A percentile compares a stretch with the other conserved stretches of the same genome.
phyloP scores from a whole-genome alignment of 2,113 vertebrate genomes.

The Scalopus aquaticus region DNA sequence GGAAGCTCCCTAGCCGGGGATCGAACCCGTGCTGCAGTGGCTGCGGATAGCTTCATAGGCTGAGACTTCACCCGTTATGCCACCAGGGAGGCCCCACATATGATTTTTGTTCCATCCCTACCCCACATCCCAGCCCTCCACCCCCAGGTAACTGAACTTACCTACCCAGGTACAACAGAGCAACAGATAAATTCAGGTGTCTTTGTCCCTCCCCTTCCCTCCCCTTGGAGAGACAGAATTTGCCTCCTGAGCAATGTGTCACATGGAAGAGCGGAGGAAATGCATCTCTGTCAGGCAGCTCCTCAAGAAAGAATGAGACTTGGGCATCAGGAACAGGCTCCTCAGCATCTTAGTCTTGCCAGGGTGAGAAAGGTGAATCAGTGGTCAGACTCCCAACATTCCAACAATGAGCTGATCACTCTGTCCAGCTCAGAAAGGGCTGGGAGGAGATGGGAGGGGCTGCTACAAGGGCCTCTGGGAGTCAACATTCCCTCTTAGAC shows the following conservation, averaged over 20 bases:
- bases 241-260: not conserved
- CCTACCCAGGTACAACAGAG: not conserved
- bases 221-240: not conserved
- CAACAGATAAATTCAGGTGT: not conserved
- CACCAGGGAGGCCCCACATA: too few species aligned
- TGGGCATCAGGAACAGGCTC: not conserved
- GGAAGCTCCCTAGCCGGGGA: too few species aligned
- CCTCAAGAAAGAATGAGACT: not conserved
- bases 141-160: not conserved
- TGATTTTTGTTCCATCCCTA: not conserved
- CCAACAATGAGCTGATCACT: not conserved
- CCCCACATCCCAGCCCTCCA: not conserved
- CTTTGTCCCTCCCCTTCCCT: not conserved
- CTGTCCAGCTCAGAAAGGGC: too few species aligned
- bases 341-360: not conserved
- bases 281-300: not conserved
- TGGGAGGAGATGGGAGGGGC: fast-evolving
- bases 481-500: not conserved
- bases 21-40: too few species aligned
- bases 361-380: not conserved
- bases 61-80: too few species aligned
- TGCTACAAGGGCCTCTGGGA: not conserved
- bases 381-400: not conserved
- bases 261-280: not conserved
- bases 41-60: too few species aligned